Base-by-base conservation (phyloP, 2,888 invertebrate genomes). In the Cybosia mesomella region DNA sequence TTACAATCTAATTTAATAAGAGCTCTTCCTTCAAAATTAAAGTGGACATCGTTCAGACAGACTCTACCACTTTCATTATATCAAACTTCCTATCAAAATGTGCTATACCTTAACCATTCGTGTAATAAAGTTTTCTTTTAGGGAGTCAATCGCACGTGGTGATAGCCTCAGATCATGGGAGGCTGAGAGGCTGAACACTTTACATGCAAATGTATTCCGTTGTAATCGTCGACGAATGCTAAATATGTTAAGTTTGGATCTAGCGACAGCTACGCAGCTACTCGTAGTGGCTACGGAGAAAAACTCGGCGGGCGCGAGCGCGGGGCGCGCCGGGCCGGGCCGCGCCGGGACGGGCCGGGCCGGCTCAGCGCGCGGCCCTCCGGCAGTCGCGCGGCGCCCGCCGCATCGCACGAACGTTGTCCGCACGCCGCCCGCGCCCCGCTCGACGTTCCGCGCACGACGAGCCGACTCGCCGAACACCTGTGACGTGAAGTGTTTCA, bases 371-470 rank as follows among this genome's bases (percentile, higher is more conserved):
- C 11, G 13, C 18, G 43, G 18, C n/a, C 9, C 18, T 49, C 72
- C 79, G 80, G 76, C 89, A 91, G 92, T 91, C 87, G 85, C 86
- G 90, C 89, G 90, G 87, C 90, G 79, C 79, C 76, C 83, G 89
- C 85, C 91, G 60, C 67, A 68, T 60, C 65, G 58, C 10, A 39
- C 62, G 67, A 61, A 66, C 70, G 71, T 70, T 59, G 67, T 62
- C 68, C 53, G 49, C 67, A 62, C 70, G 49, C 71, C 68, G 66
- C 39, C 34, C 63, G 57, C 58, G 65, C 36, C 11, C 2, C 68
- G 66, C 60, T 67, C n/a, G n/a, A n/a, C n/a, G n/a, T n/a, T n/a
- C 39, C 57, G 55, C 57, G 58, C 55, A 34, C 21, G 57, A 22
- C 62, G 54, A 69, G 28, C 36, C 63, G 55, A 15, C 58, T n/a